phyloP scores from a whole-genome alignment of 2,888 invertebrate genomes.

The Drosophila greeni region DNA sequence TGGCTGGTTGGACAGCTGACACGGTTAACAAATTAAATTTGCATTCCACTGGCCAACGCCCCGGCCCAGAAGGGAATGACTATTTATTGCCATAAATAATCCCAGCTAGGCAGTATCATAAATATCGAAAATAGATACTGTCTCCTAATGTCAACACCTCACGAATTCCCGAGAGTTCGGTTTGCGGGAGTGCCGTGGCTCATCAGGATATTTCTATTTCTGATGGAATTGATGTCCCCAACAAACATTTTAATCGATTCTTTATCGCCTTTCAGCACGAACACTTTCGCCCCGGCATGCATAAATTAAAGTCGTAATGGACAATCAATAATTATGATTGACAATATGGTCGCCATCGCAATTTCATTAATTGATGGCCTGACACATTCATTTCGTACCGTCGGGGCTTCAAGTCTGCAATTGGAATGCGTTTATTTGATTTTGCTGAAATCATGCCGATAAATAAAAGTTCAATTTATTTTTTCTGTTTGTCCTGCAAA shows the following conservation, averaged over 20 bases:
- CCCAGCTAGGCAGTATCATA: conserved; percentile 48
- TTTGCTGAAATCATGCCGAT: conserved; percentile 17
- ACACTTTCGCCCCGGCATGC: conserved; percentile 36
- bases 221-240: conserved; percentile 54
- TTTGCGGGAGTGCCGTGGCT: conserved; percentile 18
- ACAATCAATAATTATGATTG: conserved; percentile 72
- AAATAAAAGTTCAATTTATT: conserved; percentile 7
- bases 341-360: conserved; percentile 47
- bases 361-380: conserved; percentile 46
- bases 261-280: conserved; percentile 71
- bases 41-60: conserved; percentile 32
- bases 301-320: conserved; percentile 63
- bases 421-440: conserved; percentile 32
- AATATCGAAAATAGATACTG: conserved; percentile 47
- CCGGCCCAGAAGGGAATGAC: background rate
- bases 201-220: conserved; percentile 11
- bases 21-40: conserved; percentile 51
- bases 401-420: conserved; percentile 11
- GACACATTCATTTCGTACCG: conserved; percentile 38
- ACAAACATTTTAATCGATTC: conserved; percentile 62
- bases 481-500: conserved; percentile 10
- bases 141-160: conserved; percentile 51
- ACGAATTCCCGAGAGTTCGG: conserved; percentile 41
- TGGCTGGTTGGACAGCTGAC: conserved; percentile 16
- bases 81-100: conserved; percentile 53